A percentile compares a stretch with the other conserved stretches of the same genome.
These are phyloP conservation scores for Leptothorax acervorum DNA, from an alignment of 2,888 invertebrate genomes.

Conservation along the genomic window DNA sequence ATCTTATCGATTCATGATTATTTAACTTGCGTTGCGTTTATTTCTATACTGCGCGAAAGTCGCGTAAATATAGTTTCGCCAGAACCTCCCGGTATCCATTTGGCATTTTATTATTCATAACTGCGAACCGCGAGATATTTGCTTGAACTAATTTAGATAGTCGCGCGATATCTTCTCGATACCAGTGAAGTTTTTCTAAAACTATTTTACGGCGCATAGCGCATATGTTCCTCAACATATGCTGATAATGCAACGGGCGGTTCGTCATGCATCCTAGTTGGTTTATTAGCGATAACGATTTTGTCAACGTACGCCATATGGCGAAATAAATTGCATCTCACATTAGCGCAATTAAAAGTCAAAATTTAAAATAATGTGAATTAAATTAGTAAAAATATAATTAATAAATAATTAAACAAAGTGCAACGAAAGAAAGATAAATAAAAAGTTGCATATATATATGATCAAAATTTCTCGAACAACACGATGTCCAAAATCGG, in stretches of 20 bases:
- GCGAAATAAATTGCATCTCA: not conserved
- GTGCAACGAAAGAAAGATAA: no score
- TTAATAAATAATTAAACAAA: no score
- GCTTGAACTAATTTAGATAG: not conserved
- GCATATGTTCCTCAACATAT: not conserved
- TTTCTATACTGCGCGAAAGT: not conserved
- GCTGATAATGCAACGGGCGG: not conserved
- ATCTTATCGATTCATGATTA: not conserved
- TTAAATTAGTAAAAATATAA: not conserved
- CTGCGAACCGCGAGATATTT: not conserved
- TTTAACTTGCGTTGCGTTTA: not conserved
- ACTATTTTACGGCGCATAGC: not conserved
- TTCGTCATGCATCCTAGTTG: not conserved
- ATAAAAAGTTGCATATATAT: no score
- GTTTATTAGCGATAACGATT: slow-evolving; percentile 10
- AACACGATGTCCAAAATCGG: no score
- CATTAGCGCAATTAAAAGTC: not conserved
- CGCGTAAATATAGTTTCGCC: not conserved
- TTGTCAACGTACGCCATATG: not conserved
- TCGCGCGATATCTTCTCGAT: not conserved
- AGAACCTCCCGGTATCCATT: not conserved
- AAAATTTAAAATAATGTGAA: not conserved
- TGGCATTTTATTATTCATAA: not conserved
- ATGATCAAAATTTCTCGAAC: no score
- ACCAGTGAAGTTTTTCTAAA: not conserved